A percentile compares a stretch with the other conserved stretches of the same genome.
Evolutionary conservation across 1,140 invertebrate species (phyloP).

Genomic region (Polypedilum pembai): DNA sequence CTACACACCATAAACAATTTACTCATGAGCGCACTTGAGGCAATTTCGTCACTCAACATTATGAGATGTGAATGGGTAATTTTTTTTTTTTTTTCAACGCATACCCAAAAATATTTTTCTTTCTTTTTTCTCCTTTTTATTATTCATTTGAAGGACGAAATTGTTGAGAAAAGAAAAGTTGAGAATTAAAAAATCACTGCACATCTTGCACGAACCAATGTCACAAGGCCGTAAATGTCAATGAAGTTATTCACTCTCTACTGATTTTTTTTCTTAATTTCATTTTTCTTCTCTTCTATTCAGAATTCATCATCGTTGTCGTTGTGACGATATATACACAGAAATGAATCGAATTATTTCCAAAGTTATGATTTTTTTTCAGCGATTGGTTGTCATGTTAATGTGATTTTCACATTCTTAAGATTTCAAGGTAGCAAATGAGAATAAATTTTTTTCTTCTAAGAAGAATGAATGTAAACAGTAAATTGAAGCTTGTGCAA

Average conservation of each 20-base stretch:
- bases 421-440: no score
- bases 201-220: not conserved
- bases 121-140: no score
- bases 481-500: no score
- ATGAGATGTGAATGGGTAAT: conserved; percentile 28
- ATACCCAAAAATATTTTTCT: not conserved
- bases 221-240: not conserved
- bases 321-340: not conserved
- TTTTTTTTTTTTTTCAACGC: not conserved
- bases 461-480: no score
- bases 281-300: not conserved
- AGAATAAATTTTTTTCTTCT: no score
- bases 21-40: conserved; percentile 14
- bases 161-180: not conserved
- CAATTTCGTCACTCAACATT: conserved; percentile 21
- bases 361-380: not conserved
- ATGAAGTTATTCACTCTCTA: not conserved
- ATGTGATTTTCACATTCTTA: no score
- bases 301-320: not conserved
- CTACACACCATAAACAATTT: conserved; percentile 26
- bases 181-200: conserved; percentile 23
- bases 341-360: not conserved
- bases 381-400: not conserved
- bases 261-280: not conserved
- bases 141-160: no score